Percentiles rank a stretch among this genome's conserved stretches.
Conservation (phyloP, 1,140 invertebrate species). For the Heliconius himera region DNA sequence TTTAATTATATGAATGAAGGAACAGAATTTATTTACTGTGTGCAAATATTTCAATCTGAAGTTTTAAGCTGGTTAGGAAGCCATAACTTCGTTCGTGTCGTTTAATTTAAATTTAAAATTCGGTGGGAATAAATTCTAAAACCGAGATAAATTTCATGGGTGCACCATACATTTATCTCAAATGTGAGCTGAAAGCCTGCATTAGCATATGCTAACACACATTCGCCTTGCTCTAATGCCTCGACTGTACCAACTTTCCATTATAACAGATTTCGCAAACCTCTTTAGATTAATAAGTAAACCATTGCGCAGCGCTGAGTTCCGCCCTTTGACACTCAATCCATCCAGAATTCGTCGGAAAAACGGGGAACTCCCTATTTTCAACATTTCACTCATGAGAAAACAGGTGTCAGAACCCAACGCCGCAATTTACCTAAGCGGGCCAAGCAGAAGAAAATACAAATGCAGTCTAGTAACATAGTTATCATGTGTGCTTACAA, state of each 20-base stretch:
- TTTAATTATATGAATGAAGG: neutral
- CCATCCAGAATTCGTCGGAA: too few species aligned
- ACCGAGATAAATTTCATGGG: constrained; percentile 29
- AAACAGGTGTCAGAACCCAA: too few species aligned
- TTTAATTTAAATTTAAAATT: constrained; percentile 33
- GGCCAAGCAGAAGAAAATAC: too few species aligned
- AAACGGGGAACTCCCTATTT: too few species aligned
- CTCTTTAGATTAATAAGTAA: too few species aligned
- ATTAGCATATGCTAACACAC: constrained; percentile 40
- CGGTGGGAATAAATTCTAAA: constrained; percentile 16
- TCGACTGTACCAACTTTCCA: constrained; percentile 1
- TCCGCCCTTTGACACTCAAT: too few species aligned
- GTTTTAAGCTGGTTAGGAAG: neutral
- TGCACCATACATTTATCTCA: constrained; percentile 33
- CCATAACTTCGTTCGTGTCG: neutral
- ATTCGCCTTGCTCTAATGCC: constrained; percentile 26
- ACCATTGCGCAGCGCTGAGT: too few species aligned
- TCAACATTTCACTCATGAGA: too few species aligned
- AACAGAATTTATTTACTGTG: neutral
- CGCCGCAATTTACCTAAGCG: too few species aligned
- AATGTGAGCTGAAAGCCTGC: too few species aligned
- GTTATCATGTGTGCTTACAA: neutral
- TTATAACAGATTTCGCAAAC: neutral
- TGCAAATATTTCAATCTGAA: constrained; percentile 6
- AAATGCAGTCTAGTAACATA: neutral